phyloP scores from a whole-genome alignment of 2,113 vertebrate genomes.

The Bubo blakistoni region DNA sequence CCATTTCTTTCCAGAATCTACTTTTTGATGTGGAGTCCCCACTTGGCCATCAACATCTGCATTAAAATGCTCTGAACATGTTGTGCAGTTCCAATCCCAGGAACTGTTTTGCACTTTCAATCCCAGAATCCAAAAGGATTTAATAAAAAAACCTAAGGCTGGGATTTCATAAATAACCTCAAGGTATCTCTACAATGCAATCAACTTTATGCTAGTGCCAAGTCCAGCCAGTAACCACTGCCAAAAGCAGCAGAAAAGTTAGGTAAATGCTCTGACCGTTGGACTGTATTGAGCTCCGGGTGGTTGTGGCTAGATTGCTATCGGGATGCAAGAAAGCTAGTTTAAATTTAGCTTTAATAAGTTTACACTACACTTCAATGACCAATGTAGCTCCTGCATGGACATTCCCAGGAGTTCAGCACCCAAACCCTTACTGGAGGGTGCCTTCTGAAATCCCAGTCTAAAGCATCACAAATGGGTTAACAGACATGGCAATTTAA shows the following conservation, averaged over 20 bases:
- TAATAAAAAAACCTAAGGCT: neutral
- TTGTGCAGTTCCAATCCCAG: conserved; percentile 20
- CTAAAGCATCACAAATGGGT: neutral
- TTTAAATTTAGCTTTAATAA: neutral
- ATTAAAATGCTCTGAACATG: neutral
- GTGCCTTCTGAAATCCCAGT: neutral
- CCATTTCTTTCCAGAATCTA: conserved; percentile 54
- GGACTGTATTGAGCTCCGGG: neutral
- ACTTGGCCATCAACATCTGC: conserved; percentile 30
- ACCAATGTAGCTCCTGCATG: neutral
- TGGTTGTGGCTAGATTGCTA: neutral
- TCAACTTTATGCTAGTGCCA: neutral
- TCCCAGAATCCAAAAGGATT: conserved; percentile 2
- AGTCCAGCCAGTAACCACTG: neutral
- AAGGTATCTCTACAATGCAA: neutral
- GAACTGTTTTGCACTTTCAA: conserved; percentile 7
- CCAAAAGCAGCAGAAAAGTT: neutral
- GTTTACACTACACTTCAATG: neutral
- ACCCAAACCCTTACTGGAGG: neutral
- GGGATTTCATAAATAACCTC: conserved; percentile 22
- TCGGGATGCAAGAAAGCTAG: neutral
- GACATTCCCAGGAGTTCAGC: neutral
- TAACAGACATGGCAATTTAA: neutral
- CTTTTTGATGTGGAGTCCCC: conserved; percentile 57
- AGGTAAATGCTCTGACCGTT: neutral